phyloP scores from a whole-genome alignment of 92 coral and sea anemone genomes.

The Zoanthus sansibaricus region DNA sequence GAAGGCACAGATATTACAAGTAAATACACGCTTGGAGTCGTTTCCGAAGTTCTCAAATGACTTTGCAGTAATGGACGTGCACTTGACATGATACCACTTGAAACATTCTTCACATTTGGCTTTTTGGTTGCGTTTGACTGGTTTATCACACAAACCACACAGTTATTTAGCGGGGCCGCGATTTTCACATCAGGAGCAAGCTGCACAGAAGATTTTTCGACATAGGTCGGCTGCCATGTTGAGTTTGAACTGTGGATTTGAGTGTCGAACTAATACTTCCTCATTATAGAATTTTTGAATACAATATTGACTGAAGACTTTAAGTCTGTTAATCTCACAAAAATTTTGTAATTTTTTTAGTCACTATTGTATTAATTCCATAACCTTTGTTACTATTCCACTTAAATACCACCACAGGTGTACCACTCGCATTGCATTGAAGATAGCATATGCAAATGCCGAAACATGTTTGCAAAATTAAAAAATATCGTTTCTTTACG shows the following conservation, averaged over 20 bases:
- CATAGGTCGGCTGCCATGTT: slow-evolving; percentile 30
- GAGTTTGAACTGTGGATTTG: slow-evolving; percentile 11
- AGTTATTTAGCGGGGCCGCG: slow-evolving; percentile 8
- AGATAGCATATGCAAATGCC: too few species aligned
- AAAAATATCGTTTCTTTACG: too few species aligned
- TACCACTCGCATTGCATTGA: too few species aligned
- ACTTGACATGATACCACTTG: slow-evolving; percentile 34
- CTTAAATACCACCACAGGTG: too few species aligned
- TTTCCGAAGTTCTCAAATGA: slow-evolving; percentile 29
- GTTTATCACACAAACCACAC: slow-evolving; percentile 25
- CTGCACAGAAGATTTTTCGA: slow-evolving; percentile 27
- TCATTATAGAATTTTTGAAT: background rate
- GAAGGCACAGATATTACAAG: slow-evolving; percentile 32
- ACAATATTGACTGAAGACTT: too few species aligned
- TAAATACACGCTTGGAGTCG: slow-evolving; percentile 29
- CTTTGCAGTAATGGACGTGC: slow-evolving; percentile 32
- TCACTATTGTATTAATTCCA: too few species aligned
- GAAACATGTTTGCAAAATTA: too few species aligned
- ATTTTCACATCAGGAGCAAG: slow-evolving; percentile 26
- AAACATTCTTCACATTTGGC: slow-evolving; percentile 35
- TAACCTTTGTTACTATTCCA: too few species aligned
- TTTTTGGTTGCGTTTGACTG: slow-evolving; percentile 32
- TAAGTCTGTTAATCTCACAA: too few species aligned
- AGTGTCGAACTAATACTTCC: slow-evolving; percentile 18
- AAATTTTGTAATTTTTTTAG: too few species aligned